These are phyloP conservation scores for Drosophila meridiana DNA, from an alignment of 2,888 invertebrate genomes.

Conservation along the genomic window DNA sequence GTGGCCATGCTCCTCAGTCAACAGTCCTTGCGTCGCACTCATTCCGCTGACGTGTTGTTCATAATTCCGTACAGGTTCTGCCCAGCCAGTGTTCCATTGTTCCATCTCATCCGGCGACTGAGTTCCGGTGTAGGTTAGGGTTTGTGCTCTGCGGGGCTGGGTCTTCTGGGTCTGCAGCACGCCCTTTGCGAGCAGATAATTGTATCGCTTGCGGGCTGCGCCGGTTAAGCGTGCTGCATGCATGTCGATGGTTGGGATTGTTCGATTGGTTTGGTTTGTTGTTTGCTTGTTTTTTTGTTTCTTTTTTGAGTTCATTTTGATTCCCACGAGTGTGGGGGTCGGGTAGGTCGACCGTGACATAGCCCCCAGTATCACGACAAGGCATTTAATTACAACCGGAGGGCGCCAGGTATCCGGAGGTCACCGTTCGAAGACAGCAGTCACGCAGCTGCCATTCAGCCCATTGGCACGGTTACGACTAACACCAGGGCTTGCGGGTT, in stretches of 20 bases:
- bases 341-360: constrained; percentile 40
- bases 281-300: constrained; percentile 10
- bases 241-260: not conserved
- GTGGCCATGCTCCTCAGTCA: no score
- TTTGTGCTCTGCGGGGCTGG: no score
- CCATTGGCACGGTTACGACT: constrained; percentile 50
- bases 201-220: constrained; percentile 27
- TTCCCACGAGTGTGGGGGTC: constrained; percentile 52
- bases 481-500: constrained; percentile 51
- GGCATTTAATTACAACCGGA: constrained; percentile 42
- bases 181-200: constrained; percentile 1
- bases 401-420: constrained; percentile 55
- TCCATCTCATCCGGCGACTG: not conserved
- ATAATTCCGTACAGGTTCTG: not conserved
- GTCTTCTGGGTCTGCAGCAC: not conserved
- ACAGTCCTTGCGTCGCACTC: not conserved
- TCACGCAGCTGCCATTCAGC: constrained; percentile 52
- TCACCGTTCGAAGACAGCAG: constrained; percentile 53
- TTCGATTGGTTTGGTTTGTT: constrained; percentile 5
- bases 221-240: constrained; percentile 6
- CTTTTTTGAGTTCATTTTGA: constrained; percentile 20
- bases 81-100: not conserved
- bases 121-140: no score
- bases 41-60: no score
- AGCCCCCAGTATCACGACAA: constrained; percentile 51